Evolutionary conservation across 2,113 vertebrate genomes (phyloP).

Genomic region (Heterotis niloticus): DNA sequence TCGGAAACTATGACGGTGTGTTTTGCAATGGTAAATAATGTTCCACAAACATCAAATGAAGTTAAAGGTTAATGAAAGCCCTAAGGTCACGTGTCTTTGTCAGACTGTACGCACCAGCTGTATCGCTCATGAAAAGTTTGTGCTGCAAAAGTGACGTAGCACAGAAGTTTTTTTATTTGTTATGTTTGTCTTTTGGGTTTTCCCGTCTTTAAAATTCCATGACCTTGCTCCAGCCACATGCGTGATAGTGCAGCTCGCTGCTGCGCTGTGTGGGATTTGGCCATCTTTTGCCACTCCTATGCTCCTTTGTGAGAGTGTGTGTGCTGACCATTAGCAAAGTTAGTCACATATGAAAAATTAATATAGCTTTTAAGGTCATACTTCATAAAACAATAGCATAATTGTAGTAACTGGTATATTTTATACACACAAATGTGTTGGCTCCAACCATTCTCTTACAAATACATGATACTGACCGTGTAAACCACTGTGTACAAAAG

Average conservation of each 20-base stretch:
- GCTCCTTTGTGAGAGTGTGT: background rate
- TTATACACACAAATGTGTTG: too few species aligned
- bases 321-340: background rate
- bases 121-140: background rate
- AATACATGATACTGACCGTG: too few species aligned
- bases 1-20: too few species aligned
- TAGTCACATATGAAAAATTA: background rate
- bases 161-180: background rate
- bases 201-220: background rate
- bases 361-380: too few species aligned
- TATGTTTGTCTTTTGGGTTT: slow-evolving; percentile 18
- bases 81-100: background rate
- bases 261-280: background rate
- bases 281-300: background rate
- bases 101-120: background rate
- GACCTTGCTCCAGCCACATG: background rate
- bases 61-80: too few species aligned
- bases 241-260: background rate
- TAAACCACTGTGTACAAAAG: too few species aligned
- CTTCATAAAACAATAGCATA: too few species aligned
- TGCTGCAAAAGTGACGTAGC: background rate
- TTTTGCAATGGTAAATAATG: too few species aligned
- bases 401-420: too few species aligned
- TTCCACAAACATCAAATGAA: too few species aligned
- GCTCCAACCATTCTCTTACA: too few species aligned